These are phyloP conservation scores for Himalopsyche anomala DNA, from an alignment of 2,888 invertebrate species.

Conservation along the genomic window DNA sequence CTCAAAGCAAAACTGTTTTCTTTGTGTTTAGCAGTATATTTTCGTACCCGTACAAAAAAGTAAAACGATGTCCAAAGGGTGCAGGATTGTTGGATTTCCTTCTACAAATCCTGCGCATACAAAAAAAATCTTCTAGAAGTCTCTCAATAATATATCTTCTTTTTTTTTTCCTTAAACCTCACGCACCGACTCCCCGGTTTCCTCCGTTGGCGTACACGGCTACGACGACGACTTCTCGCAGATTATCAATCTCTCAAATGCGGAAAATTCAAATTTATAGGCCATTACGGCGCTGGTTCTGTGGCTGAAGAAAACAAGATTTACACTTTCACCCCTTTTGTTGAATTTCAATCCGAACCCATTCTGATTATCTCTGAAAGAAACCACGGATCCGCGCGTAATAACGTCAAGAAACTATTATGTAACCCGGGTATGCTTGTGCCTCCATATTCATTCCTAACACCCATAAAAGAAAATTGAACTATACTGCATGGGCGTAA, in stretches of 20 bases:
- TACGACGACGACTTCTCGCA: slow-evolving; percentile 7
- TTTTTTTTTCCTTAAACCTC: slow-evolving; percentile 55
- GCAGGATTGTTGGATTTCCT: slow-evolving; percentile 48
- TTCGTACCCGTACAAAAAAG: slow-evolving; percentile 26
- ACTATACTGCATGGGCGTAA: neutral
- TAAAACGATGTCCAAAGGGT: slow-evolving; percentile 48
- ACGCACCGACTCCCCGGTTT: slow-evolving; percentile 35
- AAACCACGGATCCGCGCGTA: slow-evolving; percentile 20
- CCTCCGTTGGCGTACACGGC: slow-evolving; percentile 42
- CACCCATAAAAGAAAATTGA: slow-evolving; percentile 27
- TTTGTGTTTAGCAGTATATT: neutral
- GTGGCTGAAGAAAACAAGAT: slow-evolving; percentile 12
- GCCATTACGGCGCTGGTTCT: neutral
- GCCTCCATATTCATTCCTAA: neutral
- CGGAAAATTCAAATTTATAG: slow-evolving; percentile 34
- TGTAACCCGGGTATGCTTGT: slow-evolving; percentile 41
- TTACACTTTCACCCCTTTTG: slow-evolving; percentile 20
- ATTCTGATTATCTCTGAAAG: slow-evolving; percentile 34
- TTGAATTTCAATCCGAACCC: slow-evolving; percentile 34
- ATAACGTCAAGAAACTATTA: neutral
- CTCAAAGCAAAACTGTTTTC: neutral
- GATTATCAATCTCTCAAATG: slow-evolving; percentile 26
- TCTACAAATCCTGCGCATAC: slow-evolving; percentile 57
- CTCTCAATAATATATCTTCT: slow-evolving; percentile 64
- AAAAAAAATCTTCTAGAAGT: slow-evolving; percentile 62